Conservation (phyloP, 2,797 vertebrate species). For the Crenichthys baileyi region DNA sequence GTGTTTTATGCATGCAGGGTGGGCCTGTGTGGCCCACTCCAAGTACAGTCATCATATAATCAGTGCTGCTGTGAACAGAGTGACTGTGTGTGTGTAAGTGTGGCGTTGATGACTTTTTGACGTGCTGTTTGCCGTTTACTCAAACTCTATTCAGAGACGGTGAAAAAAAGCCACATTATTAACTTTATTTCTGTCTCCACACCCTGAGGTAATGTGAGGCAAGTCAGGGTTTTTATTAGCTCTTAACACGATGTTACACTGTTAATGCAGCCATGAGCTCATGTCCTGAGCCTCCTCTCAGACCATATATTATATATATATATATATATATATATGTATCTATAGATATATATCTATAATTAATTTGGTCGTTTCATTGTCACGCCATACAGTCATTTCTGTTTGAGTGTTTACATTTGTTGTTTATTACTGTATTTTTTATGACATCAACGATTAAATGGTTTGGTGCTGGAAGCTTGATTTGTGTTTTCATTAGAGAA, state of each 20-base stretch:
- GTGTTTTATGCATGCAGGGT: constrained; percentile 38
- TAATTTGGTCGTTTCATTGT: constrained; percentile 8
- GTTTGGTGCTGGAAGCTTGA: neutral
- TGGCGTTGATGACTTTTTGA: no score
- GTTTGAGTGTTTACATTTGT: constrained; percentile 13
- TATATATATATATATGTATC: no score
- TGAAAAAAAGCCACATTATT: constrained; percentile 31
- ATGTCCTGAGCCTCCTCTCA: constrained; percentile 52
- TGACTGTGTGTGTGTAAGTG: no score
- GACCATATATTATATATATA: neutral
- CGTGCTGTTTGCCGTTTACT: constrained; percentile 18
- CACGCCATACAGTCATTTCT: neutral
- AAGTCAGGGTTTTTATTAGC: constrained; percentile 62
- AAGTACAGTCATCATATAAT: constrained; percentile 14
- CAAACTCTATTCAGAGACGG: constrained; percentile 2
- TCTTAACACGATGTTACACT: constrained; percentile 69
- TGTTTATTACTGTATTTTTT: constrained; percentile 15
- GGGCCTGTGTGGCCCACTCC: constrained; percentile 49
- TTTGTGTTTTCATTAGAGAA: no score
- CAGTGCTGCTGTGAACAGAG: constrained; percentile 33
- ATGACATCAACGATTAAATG: neutral
- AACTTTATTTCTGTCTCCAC: constrained; percentile 30
- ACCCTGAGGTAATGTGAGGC: constrained; percentile 70
- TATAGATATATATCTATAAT: no score
- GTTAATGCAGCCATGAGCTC: constrained; percentile 72